A percentile compares a stretch with the other conserved stretches of the same genome.
Evolutionary conservation across 2,113 vertebrate species (phyloP).

Genomic region (Scophthalmus maximus): DNA sequence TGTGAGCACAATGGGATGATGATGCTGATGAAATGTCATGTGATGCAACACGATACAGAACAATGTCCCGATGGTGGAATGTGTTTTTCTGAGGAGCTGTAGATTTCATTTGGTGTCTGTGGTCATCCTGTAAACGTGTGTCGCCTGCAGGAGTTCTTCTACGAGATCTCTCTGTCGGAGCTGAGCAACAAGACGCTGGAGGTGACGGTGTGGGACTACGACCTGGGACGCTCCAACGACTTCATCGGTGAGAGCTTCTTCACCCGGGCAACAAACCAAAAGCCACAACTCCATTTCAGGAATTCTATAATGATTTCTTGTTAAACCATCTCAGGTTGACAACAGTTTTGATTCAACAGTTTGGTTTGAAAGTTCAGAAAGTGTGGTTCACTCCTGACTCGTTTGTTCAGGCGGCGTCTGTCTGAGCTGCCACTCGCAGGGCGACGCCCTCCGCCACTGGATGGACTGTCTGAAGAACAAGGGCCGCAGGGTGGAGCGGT

Average conservation of each 20-base stretch:
- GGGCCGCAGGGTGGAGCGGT: slow-evolving; percentile 83
- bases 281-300: too few species aligned
- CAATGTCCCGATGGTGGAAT: too few species aligned
- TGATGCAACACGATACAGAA: too few species aligned
- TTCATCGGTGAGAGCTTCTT: slow-evolving; percentile 84
- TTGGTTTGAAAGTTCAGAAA: too few species aligned
- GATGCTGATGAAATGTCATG: too few species aligned
- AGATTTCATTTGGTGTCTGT: too few species aligned
- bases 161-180: slow-evolving; percentile 85
- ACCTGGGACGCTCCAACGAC: slow-evolving; percentile 89
- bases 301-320: too few species aligned
- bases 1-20: too few species aligned
- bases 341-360: too few species aligned
- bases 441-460: slow-evolving; percentile 88
- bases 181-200: slow-evolving; percentile 86
- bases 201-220: slow-evolving; percentile 91
- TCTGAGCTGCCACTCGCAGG: slow-evolving; percentile 83
- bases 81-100: too few species aligned
- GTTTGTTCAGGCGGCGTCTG: slow-evolving; percentile 83
- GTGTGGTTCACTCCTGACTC: too few species aligned
- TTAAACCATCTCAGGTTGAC: too few species aligned
- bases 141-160: slow-evolving; percentile 87
- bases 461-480: slow-evolving; percentile 86
- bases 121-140: not conserved
- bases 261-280: not conserved